phyloP scores from a whole-genome alignment of 2,113 vertebrate genomes.

The Glaucomys volans region DNA sequence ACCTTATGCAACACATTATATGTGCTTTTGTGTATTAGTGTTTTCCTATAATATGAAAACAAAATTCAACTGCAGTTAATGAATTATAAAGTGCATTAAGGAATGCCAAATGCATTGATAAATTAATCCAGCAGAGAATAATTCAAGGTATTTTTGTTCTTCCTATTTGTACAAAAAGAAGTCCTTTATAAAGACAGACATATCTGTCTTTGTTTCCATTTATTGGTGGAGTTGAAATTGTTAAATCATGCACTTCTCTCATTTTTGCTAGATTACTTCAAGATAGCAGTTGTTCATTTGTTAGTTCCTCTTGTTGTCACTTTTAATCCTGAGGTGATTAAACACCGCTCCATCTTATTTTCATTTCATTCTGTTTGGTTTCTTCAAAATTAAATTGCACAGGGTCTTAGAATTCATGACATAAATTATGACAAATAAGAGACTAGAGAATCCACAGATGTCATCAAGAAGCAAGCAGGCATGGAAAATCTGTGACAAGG shows the following conservation, averaged over 20 bases:
- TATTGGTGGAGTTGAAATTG: not conserved
- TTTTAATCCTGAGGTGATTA: slow-evolving; percentile 1
- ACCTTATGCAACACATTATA: not conserved
- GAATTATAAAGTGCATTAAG: not conserved
- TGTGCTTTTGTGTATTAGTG: not conserved
- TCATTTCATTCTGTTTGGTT: not conserved
- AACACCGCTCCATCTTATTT: slow-evolving; percentile 13
- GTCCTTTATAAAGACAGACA: not conserved
- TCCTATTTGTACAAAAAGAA: not conserved
- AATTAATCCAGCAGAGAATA: not conserved
- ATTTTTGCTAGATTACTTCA: not conserved
- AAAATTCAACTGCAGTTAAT: not conserved
- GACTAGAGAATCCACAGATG: not conserved
- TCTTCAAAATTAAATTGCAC: slow-evolving; percentile 40
- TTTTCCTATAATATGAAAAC: not conserved
- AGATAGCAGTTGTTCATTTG: not conserved
- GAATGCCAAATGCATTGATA: not conserved
- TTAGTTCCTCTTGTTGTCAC: not conserved
- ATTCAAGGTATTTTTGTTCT: not conserved
- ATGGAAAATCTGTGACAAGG: not conserved
- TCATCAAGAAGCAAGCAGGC: slow-evolving; percentile 3
- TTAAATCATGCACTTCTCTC: not conserved
- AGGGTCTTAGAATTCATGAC: slow-evolving; percentile 4
- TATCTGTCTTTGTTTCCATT: not conserved
- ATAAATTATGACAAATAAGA: slow-evolving; percentile 39